Conservation (phyloP, 2,888 invertebrate genomes). For the Cataglyphis altisquamis region DNA sequence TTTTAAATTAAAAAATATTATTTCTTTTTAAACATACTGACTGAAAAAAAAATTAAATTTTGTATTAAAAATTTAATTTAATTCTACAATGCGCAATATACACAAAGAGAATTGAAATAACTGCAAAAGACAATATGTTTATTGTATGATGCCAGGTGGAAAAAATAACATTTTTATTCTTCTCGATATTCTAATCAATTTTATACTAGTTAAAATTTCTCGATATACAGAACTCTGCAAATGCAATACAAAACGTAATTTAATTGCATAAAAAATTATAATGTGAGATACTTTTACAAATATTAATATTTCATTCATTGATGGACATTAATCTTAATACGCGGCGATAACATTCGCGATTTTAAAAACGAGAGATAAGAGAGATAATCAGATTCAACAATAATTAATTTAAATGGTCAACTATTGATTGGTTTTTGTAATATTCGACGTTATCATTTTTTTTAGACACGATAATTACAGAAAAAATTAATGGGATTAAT, state of each 20-base stretch:
- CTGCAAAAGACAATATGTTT: not conserved
- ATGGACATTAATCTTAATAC: not conserved
- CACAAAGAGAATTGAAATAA: not conserved
- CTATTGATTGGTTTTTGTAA: not conserved
- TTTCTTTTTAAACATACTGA: not conserved
- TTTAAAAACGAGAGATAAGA: not conserved
- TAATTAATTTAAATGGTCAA: not conserved
- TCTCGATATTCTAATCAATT: not conserved
- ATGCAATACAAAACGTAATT: not conserved
- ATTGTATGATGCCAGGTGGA: not conserved
- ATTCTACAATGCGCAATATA: not conserved
- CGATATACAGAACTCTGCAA: not conserved
- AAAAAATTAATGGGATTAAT: not conserved
- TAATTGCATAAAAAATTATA: constrained; percentile 22
- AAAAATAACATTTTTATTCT: not conserved
- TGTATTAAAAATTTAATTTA: not conserved
- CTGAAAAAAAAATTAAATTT: not conserved
- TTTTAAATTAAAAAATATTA: not conserved
- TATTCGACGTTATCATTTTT: not conserved
- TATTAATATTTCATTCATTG: constrained; percentile 12
- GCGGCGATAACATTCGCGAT: constrained; percentile 7
- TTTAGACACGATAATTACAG: not conserved
- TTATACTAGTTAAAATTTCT: constrained; percentile 10
- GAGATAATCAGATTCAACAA: constrained; percentile 1
- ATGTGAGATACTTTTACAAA: not conserved